Evolutionary conservation across 2,797 vertebrate species (phyloP).

Genomic region (Geotrypetes seraphini): DNA sequence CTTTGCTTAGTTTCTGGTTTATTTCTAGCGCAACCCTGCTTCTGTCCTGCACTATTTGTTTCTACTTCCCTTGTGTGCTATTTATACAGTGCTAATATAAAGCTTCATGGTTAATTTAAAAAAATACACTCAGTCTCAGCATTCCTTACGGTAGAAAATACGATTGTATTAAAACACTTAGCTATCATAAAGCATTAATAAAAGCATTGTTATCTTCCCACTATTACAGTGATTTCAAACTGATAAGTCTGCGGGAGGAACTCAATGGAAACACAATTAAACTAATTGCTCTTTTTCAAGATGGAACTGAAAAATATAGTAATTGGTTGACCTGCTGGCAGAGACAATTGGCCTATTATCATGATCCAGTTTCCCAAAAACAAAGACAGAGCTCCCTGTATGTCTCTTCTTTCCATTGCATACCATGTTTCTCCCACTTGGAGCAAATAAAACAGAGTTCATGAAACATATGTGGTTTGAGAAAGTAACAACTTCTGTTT

Average conservation of each 20-base stretch:
- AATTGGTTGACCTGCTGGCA: slow-evolving; percentile 48
- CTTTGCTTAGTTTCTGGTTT: slow-evolving; percentile 12
- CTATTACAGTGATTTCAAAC: slow-evolving; percentile 40
- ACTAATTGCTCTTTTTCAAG: slow-evolving; percentile 48
- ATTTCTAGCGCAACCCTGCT: slow-evolving; percentile 12
- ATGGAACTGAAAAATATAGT: slow-evolving; percentile 32
- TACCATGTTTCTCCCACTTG: no score
- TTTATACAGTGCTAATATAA: slow-evolving; percentile 38
- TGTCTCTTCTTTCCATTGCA: no score
- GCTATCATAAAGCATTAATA: slow-evolving; percentile 38
- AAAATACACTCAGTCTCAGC: slow-evolving; percentile 30
- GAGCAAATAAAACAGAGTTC: no score
- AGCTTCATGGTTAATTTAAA: slow-evolving; percentile 43
- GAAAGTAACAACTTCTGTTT: no score
- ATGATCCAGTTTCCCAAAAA: slow-evolving; percentile 23
- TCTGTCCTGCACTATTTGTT: slow-evolving; percentile 12
- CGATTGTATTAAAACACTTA: slow-evolving; percentile 30
- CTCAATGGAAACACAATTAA: slow-evolving; percentile 31
- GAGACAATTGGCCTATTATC: slow-evolving; percentile 31
- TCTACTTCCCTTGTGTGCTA: slow-evolving; percentile 31
- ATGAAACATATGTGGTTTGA: no score
- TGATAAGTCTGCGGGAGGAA: slow-evolving; percentile 26
- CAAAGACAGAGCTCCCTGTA: slow-evolving; percentile 10
- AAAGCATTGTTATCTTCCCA: slow-evolving; percentile 27
- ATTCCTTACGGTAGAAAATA: slow-evolving; percentile 34